A percentile compares a stretch with the other conserved stretches of the same genome.
phyloP scores from a whole-genome alignment of 2,797 vertebrate genomes.

The Chelmon rostratus region DNA sequence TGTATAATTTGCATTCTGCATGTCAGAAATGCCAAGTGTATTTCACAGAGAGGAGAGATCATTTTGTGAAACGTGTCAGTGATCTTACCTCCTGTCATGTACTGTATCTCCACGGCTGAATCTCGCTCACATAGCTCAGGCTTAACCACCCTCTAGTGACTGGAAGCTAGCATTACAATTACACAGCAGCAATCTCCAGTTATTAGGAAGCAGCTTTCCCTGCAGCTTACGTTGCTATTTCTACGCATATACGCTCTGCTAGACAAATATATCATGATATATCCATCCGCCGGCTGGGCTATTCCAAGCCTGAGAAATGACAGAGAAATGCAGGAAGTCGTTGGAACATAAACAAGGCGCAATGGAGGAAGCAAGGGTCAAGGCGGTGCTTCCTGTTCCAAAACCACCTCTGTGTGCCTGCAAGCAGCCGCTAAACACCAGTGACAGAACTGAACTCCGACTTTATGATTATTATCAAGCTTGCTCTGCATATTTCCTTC shows the following conservation, averaged over 20 bases:
- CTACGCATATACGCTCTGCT: conserved; percentile 29
- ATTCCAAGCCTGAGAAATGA: conserved; percentile 78
- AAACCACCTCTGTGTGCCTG: conserved; percentile 62
- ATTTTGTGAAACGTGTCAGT: conserved; percentile 29
- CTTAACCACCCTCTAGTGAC: conserved; percentile 83
- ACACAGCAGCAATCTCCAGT: conserved; percentile 21
- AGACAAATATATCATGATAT: conserved; percentile 71
- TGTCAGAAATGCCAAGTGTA: neutral
- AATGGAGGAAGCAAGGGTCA: conserved; percentile 86
- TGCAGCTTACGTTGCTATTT: conserved; percentile 38
- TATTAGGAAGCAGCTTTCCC: conserved; percentile 28
- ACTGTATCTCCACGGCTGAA: conserved; percentile 26
- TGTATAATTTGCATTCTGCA: neutral
- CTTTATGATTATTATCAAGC: conserved; percentile 6
- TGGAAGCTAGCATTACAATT: conserved; percentile 53
- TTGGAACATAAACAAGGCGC: conserved; percentile 84
- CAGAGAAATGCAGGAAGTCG: conserved; percentile 85
- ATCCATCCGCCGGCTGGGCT: conserved; percentile 49
- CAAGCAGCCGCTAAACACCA: conserved; percentile 39
- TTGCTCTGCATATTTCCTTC: neutral
- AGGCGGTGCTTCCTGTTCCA: conserved; percentile 86
- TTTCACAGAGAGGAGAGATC: conserved; percentile 10
- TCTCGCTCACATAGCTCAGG: conserved; percentile 64
- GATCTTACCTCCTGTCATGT: conserved; percentile 63
- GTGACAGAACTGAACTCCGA: conserved; percentile 10